Evolutionary conservation across 2,797 vertebrate species (phyloP).

Genomic region (Okamejei kenojei): DNA sequence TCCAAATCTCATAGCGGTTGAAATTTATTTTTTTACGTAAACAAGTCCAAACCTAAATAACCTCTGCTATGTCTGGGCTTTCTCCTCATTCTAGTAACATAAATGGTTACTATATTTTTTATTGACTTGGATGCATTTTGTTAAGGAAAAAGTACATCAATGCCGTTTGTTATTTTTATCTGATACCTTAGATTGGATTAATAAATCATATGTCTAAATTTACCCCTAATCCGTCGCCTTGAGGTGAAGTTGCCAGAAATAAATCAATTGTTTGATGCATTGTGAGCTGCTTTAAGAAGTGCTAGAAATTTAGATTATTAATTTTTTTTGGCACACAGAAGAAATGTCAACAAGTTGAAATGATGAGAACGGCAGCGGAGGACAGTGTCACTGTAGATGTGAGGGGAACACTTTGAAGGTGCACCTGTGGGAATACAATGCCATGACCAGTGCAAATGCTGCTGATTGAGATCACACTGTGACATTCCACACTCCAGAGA

Average conservation of each 20-base stretch:
- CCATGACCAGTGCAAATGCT: background rate
- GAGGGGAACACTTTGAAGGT: background rate
- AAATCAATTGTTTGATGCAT: background rate
- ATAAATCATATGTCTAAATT: background rate
- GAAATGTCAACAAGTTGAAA: conserved; percentile 3
- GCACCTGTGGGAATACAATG: conserved; percentile 22
- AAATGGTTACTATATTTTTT: background rate
- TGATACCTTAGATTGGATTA: background rate
- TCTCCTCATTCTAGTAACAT: background rate
- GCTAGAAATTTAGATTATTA: background rate
- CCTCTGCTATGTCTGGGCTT: background rate
- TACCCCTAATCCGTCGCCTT: background rate
- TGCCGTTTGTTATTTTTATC: background rate
- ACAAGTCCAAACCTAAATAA: background rate
- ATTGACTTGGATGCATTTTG: background rate
- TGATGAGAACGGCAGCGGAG: background rate
- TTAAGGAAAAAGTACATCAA: background rate
- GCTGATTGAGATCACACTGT: conserved; percentile 7
- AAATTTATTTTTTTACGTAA: background rate
- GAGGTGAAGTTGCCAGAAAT: background rate
- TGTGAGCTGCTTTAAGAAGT: background rate
- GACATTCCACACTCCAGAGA: conserved; percentile 7
- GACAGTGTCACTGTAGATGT: background rate
- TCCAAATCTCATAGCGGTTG: background rate
- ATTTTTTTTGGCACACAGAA: background rate